Evolutionary conservation across 2,888 invertebrate genomes (phyloP), one percentile per base, ranked within the genome.

Genomic region (Polylopha cassiicola): DNA sequence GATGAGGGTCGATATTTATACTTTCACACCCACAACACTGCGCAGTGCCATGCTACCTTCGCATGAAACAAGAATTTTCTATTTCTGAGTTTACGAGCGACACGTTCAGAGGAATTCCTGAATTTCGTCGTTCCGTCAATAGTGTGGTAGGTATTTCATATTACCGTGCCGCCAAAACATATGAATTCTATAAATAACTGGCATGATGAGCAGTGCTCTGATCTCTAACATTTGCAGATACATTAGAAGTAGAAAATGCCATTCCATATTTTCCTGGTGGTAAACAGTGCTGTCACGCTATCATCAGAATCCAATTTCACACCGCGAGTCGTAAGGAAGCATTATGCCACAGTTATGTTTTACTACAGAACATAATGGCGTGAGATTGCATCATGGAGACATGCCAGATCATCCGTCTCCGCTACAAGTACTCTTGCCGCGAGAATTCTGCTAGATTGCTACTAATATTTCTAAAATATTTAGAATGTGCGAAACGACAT

Each of bases 1-100:
- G n/a, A n/a, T 54, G 67, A 74, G 73, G 74, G 73, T 69, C 65
- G 71, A 65, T 81, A 81, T 80, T 77, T 79, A 77, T 80, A 79
- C 65, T 66, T 71, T 66, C 55, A 68, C 74, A 65, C 74, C 70
- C 67, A 74, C 76, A 55, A 51, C 58, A 55, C 58, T 50, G 43
- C 46, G 51, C 53, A n/a, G n/a, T 58, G 27, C 24, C 30, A 53
- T 54, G 62, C 60, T 61, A 51, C 55, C 56, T 55, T 67, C 67
- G 73, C 73, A 71, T 58, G 56, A 46, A 54, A 46, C 50, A 68
- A 58, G 71, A 74, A 74, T 74, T 67, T 75, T 72, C 73, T 75
- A 73, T 77, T 74, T 66, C 50, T 53, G 55, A 58, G 47, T 57
- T 64, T 63, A 65, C 56, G 61, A 61, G 55, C 50, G 46, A 46